These are phyloP conservation scores for Neostethus bicornis DNA, from an alignment of 2,797 vertebrate species.

Conservation along the genomic window DNA sequence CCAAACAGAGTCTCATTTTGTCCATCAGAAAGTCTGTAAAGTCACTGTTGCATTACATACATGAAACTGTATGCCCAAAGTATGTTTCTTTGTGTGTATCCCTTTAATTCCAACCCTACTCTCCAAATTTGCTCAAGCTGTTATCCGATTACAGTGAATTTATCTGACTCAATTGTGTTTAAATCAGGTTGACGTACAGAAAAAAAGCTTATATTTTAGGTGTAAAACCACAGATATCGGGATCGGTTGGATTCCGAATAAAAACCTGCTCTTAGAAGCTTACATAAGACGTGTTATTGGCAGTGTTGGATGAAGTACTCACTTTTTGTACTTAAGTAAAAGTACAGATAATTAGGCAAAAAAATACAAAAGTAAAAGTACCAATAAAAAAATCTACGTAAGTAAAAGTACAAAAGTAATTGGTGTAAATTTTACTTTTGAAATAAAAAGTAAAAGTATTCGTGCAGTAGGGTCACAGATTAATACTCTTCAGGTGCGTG, in stretches of 20 bases:
- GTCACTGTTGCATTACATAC: constrained; percentile 23
- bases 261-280: constrained; percentile 34
- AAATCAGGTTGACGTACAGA: constrained; percentile 29
- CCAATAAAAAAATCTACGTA: too few species aligned
- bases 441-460: too few species aligned
- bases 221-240: constrained; percentile 32
- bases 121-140: constrained; percentile 35
- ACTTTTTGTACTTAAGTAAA: too few species aligned
- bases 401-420: too few species aligned
- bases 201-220: constrained; percentile 36
- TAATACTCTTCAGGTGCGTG: too few species aligned
- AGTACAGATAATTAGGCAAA: too few species aligned
- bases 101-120: background rate
- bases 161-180: constrained; percentile 21
- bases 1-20: background rate
- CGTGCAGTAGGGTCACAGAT: too few species aligned
- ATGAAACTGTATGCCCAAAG: constrained; percentile 13
- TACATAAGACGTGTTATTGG: constrained; percentile 14
- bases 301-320: too few species aligned
- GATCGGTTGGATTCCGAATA: constrained; percentile 39
- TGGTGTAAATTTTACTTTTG: too few species aligned
- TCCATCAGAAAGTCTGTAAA: constrained; percentile 31
- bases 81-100: background rate
- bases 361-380: too few species aligned
- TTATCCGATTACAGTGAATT: constrained; percentile 41